Evolutionary conservation across 35 echinoderm and acorn worm species (phyloP).

Genomic region (Apostichopus parvimensis): DNA sequence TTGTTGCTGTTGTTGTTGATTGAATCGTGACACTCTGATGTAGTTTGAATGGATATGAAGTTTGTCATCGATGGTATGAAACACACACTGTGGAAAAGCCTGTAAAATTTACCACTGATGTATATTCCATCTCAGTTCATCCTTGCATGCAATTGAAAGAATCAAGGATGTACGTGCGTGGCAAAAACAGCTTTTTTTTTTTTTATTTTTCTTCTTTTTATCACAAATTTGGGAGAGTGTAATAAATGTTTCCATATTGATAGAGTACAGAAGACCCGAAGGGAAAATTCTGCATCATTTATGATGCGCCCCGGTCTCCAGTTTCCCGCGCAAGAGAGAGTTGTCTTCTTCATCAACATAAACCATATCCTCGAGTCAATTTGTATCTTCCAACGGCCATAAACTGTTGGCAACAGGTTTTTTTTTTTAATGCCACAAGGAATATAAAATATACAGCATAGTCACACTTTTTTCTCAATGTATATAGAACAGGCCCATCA

Average conservation of each 20-base stretch:
- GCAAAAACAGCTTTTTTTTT: no score
- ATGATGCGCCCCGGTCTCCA: background rate
- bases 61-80: no score
- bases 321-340: background rate
- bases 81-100: no score
- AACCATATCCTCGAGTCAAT: background rate
- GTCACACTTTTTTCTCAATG: background rate
- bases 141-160: no score
- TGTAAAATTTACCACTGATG: no score
- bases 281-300: background rate
- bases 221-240: background rate
- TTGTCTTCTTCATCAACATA: background rate
- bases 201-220: no score
- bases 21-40: no score
- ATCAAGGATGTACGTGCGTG: no score
- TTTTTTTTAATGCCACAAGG: background rate
- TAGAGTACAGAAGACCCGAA: background rate
- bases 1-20: no score
- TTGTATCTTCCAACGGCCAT: background rate
- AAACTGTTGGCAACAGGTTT: constrained; percentile 13
- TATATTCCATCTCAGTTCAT: no score
- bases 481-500: background rate
- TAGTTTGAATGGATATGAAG: no score
- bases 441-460: background rate
- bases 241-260: background rate